Percentiles rank a stretch among this genome's conserved stretches.
Conservation (phyloP, 2,113 vertebrate species). For the Plecturocebus donacophilus region DNA sequence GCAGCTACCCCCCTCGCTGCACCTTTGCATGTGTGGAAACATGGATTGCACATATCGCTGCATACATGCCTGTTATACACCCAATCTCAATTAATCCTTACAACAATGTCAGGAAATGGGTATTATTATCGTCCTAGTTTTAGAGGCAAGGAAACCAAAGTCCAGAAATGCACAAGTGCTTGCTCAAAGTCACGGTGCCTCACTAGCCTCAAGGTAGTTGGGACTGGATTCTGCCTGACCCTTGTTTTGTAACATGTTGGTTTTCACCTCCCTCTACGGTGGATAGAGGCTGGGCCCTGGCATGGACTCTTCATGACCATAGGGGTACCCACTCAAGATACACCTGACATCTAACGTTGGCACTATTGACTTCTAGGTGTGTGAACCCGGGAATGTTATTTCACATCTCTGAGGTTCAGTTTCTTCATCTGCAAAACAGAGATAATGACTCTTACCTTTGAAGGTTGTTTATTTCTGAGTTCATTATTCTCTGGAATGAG, state of each 20-base stretch:
- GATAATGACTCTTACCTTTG: not conserved
- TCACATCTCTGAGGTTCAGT: not conserved
- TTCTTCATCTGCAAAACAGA: not conserved
- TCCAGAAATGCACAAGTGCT: not conserved
- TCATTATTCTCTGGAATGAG: not conserved
- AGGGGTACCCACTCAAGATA: not conserved
- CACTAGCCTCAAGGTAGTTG: not conserved
- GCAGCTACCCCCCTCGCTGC: not conserved
- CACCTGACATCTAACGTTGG: accelerated
- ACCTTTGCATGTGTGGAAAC: not conserved
- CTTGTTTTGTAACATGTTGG: not conserved
- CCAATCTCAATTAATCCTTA: not conserved
- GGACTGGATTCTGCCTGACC: not conserved
- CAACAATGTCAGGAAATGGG: not conserved
- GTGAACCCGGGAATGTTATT: no score
- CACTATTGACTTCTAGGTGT: not conserved
- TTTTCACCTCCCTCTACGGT: not conserved
- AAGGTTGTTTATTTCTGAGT: not conserved
- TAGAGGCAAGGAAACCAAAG: not conserved
- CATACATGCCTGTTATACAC: not conserved
- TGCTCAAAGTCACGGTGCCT: not conserved
- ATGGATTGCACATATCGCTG: not conserved
- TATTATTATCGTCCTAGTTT: not conserved
- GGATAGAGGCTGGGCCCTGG: not conserved
- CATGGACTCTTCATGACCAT: not conserved